A percentile compares a stretch with the other conserved stretches of the same genome.
Conservation (phyloP, 2,797 vertebrate species). For the Falco berigora region DNA sequence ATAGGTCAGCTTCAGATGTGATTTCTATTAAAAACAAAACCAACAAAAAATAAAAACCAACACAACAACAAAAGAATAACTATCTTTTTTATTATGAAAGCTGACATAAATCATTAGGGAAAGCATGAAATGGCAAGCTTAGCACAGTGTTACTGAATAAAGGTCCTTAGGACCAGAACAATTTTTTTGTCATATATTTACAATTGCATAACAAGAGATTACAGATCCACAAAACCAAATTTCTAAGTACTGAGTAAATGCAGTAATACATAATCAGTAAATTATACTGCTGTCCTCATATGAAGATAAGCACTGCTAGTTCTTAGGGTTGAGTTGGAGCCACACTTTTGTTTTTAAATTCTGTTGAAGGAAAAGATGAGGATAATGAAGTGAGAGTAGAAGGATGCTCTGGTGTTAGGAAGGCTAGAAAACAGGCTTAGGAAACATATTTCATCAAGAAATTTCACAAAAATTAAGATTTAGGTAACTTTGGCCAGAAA, state of each 20-base stretch:
- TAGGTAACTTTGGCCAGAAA: background rate
- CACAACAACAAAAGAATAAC: background rate
- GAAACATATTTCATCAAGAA: background rate
- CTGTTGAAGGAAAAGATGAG: background rate
- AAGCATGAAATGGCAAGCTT: background rate
- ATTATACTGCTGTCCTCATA: background rate
- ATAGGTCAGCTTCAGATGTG: background rate
- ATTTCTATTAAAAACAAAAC: background rate
- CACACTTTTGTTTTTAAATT: background rate
- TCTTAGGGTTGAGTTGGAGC: background rate
- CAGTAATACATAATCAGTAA: background rate
- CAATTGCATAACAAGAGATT: background rate
- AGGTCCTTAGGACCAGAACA: background rate
- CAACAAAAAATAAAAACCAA: no score
- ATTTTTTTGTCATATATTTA: background rate
- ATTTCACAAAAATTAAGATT: background rate
- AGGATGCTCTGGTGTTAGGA: background rate
- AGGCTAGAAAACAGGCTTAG: background rate
- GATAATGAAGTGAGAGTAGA: background rate
- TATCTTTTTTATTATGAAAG: background rate
- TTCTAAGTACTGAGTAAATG: background rate
- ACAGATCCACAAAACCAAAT: background rate
- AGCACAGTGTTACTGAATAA: background rate
- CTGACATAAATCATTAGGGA: background rate
- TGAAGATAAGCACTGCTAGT: background rate